Base-by-base conservation (phyloP, 2,888 invertebrate species). In the Globia sparganii region DNA sequence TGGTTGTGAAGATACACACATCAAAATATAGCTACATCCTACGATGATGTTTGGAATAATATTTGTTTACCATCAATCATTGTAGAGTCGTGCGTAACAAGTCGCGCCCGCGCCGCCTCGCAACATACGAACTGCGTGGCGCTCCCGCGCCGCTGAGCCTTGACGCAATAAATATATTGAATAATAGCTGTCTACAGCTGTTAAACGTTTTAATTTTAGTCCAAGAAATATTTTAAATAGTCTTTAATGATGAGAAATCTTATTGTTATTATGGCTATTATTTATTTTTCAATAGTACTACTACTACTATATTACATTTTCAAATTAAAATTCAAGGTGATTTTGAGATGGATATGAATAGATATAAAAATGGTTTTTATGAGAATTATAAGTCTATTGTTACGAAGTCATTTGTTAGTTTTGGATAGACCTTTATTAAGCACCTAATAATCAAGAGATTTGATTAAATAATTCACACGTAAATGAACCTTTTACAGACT, bases 11-110 rank as follows among this genome's bases (percentile, higher is more conserved):
- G 84, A 87, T 80, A 80, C 79, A 73, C 61, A 67, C 71, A 86
- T 89, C 81, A 84, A 88, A 89, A 87, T 87, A 85, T 83, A 83
- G 80, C 70, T 64, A 77, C 80, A 77, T 80, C 62, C 80, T 56
- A 73, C 77, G 78, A 78, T 78, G 80, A 81, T 88, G 83, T 81
- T 83, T 79, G 64, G 69, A 77, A 68, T 69, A 75, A 80, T 87
- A 81, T 89, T 88, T 88, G 84, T 87, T 86, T 87, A 86, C 75
- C 86, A 88, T 88, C 86, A 87, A 86, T 89, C 88, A 88, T 67
- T 68, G 66, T 64, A 46, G 83, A 84, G 75, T 79, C 72, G 72
- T 80, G 82, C 72, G 81, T 81, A 87, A 83, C 79, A 61, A 77
- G 82, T 68, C 58, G 67, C 66, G 31, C 61, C 31, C 43, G 66